A percentile compares a stretch with the other conserved stretches of the same genome.
phyloP scores from a whole-genome alignment of 1,140 invertebrate genomes.

The Pachyrhynchus sulphureomaculatus region DNA sequence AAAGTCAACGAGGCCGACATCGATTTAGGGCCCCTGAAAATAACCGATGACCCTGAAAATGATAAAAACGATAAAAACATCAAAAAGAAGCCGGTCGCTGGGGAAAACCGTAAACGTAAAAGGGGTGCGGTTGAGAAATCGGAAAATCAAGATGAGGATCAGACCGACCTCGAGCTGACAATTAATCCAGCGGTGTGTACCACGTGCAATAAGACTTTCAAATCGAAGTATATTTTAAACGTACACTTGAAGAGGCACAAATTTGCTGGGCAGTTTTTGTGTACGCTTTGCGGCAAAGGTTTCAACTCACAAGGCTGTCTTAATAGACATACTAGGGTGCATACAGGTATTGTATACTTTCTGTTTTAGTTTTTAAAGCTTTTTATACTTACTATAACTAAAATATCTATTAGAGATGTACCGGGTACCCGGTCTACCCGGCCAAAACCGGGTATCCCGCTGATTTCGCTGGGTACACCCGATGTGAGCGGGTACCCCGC shows the following conservation, averaged over 20 bases:
- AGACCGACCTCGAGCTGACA: background rate
- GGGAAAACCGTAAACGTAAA: background rate
- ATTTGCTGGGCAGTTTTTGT: conserved; percentile 64
- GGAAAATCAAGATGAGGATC: background rate
- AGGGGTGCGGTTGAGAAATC: background rate
- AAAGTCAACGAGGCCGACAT: conserved; percentile 21
- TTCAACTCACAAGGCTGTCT: conserved; percentile 53
- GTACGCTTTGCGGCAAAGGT: conserved; percentile 61
- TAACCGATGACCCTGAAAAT: conserved; percentile 11
- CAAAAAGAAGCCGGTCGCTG: background rate
- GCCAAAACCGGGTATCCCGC: too few species aligned
- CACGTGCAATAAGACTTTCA: conserved; percentile 64
- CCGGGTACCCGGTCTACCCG: too few species aligned
- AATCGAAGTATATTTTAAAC: conserved; percentile 63
- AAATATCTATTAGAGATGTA: too few species aligned
- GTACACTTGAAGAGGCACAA: conserved; percentile 72
- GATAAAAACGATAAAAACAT: background rate
- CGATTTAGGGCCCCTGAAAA: conserved; percentile 26
- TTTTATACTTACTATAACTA: too few species aligned
- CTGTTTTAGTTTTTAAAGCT: too few species aligned
- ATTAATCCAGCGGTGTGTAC: conserved; percentile 53
- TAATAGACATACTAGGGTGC: conserved; percentile 40
- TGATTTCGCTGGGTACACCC: too few species aligned
- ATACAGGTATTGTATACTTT: too few species aligned
- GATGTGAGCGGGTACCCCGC: background rate